Conservation (phyloP, 2,113 vertebrate genomes). For the Rhinoptilus africanus region DNA sequence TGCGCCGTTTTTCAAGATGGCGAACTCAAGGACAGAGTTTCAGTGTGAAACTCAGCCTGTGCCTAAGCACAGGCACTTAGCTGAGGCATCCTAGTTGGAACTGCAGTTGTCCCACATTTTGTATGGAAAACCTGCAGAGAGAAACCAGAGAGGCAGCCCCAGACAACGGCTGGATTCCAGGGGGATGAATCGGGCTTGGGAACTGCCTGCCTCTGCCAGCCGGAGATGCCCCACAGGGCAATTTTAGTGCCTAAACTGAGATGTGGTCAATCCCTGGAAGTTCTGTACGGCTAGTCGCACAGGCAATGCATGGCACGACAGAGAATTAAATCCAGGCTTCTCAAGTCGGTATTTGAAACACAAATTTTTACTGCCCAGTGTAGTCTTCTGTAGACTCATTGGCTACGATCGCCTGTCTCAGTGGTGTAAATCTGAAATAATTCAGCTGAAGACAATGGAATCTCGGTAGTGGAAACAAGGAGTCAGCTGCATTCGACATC, state of each 20-base stretch:
- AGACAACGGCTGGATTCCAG: background rate
- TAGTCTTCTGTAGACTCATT: background rate
- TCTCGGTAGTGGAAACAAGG: background rate
- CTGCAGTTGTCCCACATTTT: background rate
- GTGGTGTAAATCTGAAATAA: background rate
- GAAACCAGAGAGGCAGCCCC: background rate
- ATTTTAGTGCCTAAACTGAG: background rate
- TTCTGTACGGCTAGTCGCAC: background rate
- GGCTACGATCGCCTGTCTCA: background rate
- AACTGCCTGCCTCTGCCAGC: background rate
- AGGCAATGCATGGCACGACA: background rate
- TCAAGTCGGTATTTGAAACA: background rate
- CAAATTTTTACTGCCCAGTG: background rate
- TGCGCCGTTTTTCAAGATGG: fast-evolving
- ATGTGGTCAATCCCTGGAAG: background rate
- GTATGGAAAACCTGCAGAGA: background rate
- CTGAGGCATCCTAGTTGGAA: background rate
- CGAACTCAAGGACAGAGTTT: background rate
- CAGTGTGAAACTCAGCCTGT: background rate
- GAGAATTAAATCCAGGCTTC: background rate
- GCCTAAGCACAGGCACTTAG: background rate
- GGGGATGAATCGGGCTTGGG: fast-evolving
- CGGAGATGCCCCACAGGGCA: background rate
- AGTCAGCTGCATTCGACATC: background rate
- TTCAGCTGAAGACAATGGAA: background rate